Base-by-base conservation (phyloP, 2,113 vertebrate genomes). In the Perccottus glenii region DNA sequence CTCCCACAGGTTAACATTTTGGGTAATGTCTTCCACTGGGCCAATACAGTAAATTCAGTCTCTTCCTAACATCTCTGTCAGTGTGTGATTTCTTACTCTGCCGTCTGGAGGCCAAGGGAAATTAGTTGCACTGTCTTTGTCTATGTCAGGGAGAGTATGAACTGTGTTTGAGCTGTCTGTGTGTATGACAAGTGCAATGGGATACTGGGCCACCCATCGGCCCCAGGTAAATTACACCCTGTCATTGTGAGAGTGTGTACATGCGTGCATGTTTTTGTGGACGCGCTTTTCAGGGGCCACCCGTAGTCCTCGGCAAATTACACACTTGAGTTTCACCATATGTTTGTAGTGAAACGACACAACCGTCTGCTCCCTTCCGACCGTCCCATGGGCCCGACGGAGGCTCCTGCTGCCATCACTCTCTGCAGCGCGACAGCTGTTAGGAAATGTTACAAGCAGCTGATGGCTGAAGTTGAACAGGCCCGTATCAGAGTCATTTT, bases 151-250 rank as follows among this genome's bases (percentile, higher is more conserved):
- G 52, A 64, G 64, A 64, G 65, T 70, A 62, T 81, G 83, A 90
- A 79, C 71, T 70, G 73, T 71, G 69, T 78, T 82, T 78, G 78
- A 83, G 83, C 69, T 57, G 84, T 82, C 82, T 79, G 64, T 70
- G 72, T 72, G 69, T 87, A 68, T 80, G 87, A 89, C 85, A 85
- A 80, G 80, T 72, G 82, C 73, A 84, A 87, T 57, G 64, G 82
- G 86, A 90, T 78, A 81, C 74, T 59, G 36, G 87, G 83, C 88
- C 88, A 90, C 90, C 88, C 87, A 81, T 90, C 77, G 88, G 73
- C 78, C 77, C 70, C 83, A 86, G 85, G 83, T 87, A 90, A 91
- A 89, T 90, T 86, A 91, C 85, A 90, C 84, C 85, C 82, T 86
- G 80, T 81, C 76, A 72, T 35, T 78, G 67, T 72, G 75, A 69